A percentile compares a stretch with the other conserved stretches of the same genome.
phyloP scores from a whole-genome alignment of 2,888 invertebrate species.

The Caenorhabditis panamensis region DNA sequence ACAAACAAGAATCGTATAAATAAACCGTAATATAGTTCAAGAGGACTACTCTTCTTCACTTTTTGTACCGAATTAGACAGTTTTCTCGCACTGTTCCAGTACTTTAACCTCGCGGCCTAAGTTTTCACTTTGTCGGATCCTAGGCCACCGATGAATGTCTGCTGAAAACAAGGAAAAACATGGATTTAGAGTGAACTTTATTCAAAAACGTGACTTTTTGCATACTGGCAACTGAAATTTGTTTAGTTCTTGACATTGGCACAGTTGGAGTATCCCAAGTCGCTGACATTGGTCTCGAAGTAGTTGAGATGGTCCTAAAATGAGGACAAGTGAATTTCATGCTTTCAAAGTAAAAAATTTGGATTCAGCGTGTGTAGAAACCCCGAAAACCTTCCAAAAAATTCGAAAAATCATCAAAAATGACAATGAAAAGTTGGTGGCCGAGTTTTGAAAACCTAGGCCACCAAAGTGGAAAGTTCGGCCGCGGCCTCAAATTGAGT shows the following conservation, averaged over 20 bases:
- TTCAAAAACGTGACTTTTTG: no score
- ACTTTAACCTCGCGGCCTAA: not conserved
- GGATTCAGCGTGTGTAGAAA: no score
- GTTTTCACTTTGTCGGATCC: not conserved
- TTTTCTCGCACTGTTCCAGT: no score
- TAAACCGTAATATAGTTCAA: constrained; percentile 3
- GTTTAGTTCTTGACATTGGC: constrained; percentile 49
- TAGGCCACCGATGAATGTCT: not conserved
- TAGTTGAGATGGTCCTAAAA: constrained; percentile 68
- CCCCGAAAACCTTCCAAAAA: no score
- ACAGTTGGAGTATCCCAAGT: constrained; percentile 62
- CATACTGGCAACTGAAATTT: not conserved
- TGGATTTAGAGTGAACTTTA: no score
- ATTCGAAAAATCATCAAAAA: no score
- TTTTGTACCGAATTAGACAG: not conserved
- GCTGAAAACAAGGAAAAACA: not conserved
- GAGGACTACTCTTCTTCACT: not conserved
- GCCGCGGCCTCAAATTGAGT: no score
- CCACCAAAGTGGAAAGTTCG: not conserved
- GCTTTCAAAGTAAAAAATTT: not conserved
- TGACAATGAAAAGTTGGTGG: no score
- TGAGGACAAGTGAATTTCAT: not conserved
- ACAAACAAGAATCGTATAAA: no score
- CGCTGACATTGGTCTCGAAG: constrained; percentile 59
- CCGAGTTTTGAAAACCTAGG: not conserved